These are phyloP conservation scores for Astreopora myriophthalma DNA, from an alignment of 64 coral and sea anemone genomes.

Conservation along the genomic window DNA sequence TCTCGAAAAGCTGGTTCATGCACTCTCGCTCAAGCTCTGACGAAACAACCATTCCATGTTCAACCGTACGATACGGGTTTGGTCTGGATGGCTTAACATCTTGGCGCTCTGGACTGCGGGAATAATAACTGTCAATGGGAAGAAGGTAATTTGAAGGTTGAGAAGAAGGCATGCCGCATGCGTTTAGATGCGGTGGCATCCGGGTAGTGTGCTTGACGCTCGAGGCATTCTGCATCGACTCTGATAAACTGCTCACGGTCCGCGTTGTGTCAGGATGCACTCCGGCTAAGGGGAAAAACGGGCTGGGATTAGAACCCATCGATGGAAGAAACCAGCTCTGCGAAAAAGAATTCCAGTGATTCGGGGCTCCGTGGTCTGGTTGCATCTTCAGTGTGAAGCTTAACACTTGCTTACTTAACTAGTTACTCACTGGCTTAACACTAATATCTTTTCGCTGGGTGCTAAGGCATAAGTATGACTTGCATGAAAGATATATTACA, in stretches of 20 bases:
- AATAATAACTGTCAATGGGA: background rate
- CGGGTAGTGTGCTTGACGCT: background rate
- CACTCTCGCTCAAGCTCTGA: background rate
- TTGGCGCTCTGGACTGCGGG: background rate
- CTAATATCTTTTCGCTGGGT: background rate
- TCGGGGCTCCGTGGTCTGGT: background rate
- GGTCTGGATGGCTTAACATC: background rate
- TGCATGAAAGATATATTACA: background rate
- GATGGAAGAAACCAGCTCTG: slow-evolving; percentile 6
- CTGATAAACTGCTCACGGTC: background rate
- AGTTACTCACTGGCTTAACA: no score
- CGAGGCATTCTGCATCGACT: background rate
- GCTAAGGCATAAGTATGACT: background rate
- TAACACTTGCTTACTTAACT: no score
- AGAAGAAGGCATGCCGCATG: background rate
- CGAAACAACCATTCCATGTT: background rate
- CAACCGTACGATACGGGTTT: background rate
- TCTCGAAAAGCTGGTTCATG: background rate
- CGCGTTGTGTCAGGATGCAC: background rate
- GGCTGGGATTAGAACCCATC: background rate
- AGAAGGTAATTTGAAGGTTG: background rate
- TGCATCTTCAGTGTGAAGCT: background rate
- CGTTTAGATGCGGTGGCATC: background rate
- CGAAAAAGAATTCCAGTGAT: background rate
- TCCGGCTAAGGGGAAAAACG: background rate